Percentiles rank a stretch among this genome's conserved stretches.
Evolutionary conservation across 2,888 invertebrate species (phyloP).

Genomic region (Lasioglossum figueresi): DNA sequence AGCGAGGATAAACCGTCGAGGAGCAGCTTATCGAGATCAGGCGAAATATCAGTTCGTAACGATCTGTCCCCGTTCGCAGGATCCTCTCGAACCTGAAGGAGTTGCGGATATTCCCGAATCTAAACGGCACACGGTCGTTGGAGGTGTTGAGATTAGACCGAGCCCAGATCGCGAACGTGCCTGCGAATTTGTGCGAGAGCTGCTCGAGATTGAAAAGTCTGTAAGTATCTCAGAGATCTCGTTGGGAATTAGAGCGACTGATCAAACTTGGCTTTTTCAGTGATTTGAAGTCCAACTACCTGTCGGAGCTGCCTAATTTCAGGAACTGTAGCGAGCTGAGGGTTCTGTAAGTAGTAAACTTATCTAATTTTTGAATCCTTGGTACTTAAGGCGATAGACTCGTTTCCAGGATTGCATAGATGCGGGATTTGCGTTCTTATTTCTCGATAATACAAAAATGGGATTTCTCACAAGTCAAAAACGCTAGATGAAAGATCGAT

Average conservation of each 20-base stretch:
- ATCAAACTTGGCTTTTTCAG: slow-evolving; percentile 84
- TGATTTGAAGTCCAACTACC: slow-evolving; percentile 93
- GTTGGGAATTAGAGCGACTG: background rate
- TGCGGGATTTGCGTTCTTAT: no score
- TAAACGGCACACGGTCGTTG: slow-evolving; percentile 91
- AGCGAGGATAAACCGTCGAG: background rate
- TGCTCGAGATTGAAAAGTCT: slow-evolving; percentile 92
- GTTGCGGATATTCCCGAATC: slow-evolving; percentile 91
- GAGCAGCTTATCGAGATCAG: slow-evolving; percentile 5
- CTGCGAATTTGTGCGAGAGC: slow-evolving; percentile 90
- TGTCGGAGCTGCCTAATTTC: slow-evolving; percentile 91
- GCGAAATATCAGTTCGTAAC: background rate
- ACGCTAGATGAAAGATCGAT: no score
- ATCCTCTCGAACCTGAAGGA: slow-evolving; percentile 94
- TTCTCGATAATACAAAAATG: no score
- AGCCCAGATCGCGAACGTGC: slow-evolving; percentile 90
- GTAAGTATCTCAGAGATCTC: slow-evolving; percentile 86
- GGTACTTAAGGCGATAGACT: no score
- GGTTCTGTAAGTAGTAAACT: slow-evolving; percentile 90
- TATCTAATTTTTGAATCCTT: background rate
- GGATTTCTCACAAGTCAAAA: no score
- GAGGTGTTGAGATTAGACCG: slow-evolving; percentile 93
- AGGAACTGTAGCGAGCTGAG: slow-evolving; percentile 92
- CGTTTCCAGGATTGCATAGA: no score
- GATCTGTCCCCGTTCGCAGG: slow-evolving; percentile 84